These are phyloP conservation scores for Rhyzopertha dominica DNA, from an alignment of 1,140 invertebrate genomes.

Conservation along the genomic window DNA sequence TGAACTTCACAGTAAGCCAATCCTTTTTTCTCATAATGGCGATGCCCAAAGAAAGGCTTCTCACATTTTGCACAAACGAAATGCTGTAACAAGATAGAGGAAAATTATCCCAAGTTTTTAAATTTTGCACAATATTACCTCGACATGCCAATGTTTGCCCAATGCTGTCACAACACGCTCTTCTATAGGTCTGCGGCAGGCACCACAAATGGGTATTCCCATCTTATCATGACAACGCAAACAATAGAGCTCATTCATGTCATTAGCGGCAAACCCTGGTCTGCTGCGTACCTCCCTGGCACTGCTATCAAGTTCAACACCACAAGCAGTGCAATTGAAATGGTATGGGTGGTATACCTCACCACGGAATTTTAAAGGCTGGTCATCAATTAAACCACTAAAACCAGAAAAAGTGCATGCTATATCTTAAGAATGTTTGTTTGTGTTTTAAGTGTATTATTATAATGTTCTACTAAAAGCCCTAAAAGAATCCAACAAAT, in stretches of 20 bases:
- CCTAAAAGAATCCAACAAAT: too few relatives aligned
- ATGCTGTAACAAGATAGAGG: conserved; percentile 59
- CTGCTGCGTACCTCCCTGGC: conserved; percentile 91
- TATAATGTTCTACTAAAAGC: conserved; percentile 4
- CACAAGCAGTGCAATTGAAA: conserved; percentile 94
- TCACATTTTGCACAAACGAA: conserved; percentile 99
- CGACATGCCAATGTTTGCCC: conserved; percentile 99
- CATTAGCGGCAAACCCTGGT: conserved; percentile 84
- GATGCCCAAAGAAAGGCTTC: conserved; percentile 97
- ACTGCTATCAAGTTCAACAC: conserved; percentile 80
- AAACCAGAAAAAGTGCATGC: conserved; percentile 27
- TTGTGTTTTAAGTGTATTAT: not conserved
- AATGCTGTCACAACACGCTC: conserved; percentile 94
- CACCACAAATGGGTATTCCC: conserved; percentile 96
- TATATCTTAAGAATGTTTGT: not conserved
- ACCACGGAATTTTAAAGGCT: conserved; percentile 90
- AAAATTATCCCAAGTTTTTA: not conserved
- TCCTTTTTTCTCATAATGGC: conserved; percentile 99
- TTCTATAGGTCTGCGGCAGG: conserved; percentile 93
- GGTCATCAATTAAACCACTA: conserved; percentile 93
- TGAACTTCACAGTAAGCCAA: conserved; percentile 99
- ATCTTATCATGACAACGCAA: conserved; percentile 98
- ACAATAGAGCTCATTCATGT: conserved; percentile 95
- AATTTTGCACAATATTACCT: conserved; percentile 50
- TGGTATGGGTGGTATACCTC: conserved; percentile 99